A percentile compares a stretch with the other conserved stretches of the same genome.
phyloP scores from a whole-genome alignment of 2,113 vertebrate genomes.

The Equus quagga region DNA sequence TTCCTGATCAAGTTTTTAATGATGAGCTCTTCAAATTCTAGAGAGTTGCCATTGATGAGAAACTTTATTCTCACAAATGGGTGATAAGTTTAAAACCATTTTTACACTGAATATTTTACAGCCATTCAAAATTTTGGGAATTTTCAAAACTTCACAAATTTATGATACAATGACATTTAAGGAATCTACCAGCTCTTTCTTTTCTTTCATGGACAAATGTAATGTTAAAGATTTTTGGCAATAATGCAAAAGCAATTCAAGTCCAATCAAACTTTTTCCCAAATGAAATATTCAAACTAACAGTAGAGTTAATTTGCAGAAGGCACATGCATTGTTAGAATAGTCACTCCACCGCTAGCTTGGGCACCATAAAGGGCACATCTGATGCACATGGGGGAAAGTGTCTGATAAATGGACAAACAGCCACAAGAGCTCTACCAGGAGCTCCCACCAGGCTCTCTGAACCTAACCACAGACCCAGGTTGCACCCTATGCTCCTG shows the following conservation, averaged over 20 bases:
- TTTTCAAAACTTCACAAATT: background rate
- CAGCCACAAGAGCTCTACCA: background rate
- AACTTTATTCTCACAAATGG: background rate
- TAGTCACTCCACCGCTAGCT: background rate
- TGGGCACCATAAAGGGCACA: background rate
- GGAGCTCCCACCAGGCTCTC: background rate
- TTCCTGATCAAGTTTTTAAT: constrained; percentile 18
- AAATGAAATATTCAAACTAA: background rate
- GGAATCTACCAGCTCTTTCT: background rate
- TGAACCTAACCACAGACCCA: background rate
- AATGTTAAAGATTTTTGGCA: background rate
- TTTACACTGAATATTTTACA: background rate
- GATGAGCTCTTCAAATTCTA: background rate
- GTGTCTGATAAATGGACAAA: background rate
- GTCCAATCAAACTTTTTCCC: background rate
- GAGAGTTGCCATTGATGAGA: background rate
- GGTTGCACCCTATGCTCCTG: background rate
- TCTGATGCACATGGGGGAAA: background rate
- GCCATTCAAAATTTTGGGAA: background rate
- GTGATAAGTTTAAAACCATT: background rate
- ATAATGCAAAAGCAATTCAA: background rate
- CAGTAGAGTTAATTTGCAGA: background rate
- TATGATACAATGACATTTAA: background rate
- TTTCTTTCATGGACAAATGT: background rate
- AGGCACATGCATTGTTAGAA: background rate